A percentile compares a stretch with the other conserved stretches of the same genome.
Conservation (phyloP, 2,797 vertebrate species). For the Borostomias antarcticus region DNA sequence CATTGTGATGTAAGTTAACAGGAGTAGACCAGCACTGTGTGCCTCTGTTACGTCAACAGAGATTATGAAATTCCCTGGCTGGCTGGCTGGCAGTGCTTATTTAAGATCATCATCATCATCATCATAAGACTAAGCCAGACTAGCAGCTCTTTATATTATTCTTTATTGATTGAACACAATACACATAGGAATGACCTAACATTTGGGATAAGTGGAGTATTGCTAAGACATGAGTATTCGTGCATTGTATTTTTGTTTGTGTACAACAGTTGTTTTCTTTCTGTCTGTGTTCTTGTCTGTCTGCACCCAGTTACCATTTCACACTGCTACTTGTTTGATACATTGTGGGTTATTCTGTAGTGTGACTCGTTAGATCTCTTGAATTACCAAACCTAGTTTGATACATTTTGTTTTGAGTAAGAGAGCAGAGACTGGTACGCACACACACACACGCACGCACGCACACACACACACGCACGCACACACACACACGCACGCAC, state of each 20-base stretch:
- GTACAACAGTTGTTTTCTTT: not conserved
- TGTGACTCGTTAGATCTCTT: slow-evolving; percentile 61
- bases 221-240: not conserved
- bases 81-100: slow-evolving; percentile 11
- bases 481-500: not conserved
- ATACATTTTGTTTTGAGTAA: slow-evolving; percentile 28
- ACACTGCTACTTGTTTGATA: slow-evolving; percentile 50
- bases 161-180: no score
- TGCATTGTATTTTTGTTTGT: not conserved
- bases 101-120: no score
- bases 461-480: not conserved
- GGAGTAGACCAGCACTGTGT: not conserved
- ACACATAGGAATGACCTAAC: no score
- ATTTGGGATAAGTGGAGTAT: no score
- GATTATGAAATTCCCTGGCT: slow-evolving; percentile 57
- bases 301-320: slow-evolving; percentile 42
- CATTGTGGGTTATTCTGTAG: slow-evolving; percentile 35
- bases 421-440: slow-evolving; percentile 1
- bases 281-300: slow-evolving; percentile 11
- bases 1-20: not conserved
- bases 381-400: not conserved
- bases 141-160: slow-evolving; percentile 17
- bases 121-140: no score
- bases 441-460: slow-evolving; percentile 14
- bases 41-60: slow-evolving; percentile 70